Conservation (phyloP, 2,888 invertebrate species). For the Sisyra terminalis region DNA sequence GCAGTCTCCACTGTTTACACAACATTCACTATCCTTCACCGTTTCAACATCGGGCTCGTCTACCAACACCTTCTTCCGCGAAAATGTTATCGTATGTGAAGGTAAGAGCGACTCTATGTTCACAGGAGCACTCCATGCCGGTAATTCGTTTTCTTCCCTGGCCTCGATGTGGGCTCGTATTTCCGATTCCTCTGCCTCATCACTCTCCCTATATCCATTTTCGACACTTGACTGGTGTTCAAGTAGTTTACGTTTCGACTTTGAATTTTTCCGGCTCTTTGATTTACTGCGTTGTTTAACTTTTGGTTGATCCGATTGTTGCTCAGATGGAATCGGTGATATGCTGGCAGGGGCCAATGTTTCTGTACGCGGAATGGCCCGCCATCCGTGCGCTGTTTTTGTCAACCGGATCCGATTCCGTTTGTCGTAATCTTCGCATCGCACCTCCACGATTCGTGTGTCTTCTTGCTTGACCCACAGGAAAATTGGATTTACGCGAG, state of each 20-base stretch:
- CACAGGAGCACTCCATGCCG: constrained; percentile 26
- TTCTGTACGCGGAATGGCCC: constrained; percentile 64
- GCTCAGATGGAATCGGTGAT: constrained; percentile 15
- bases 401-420: constrained; percentile 69
- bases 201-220: constrained; percentile 20
- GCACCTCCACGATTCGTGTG: constrained; percentile 65
- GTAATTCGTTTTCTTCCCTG: constrained; percentile 14
- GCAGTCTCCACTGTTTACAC: constrained; percentile 23
- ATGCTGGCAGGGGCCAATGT: constrained; percentile 28
- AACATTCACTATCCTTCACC: constrained; percentile 12
- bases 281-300: constrained; percentile 17
- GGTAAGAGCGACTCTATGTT: constrained; percentile 44
- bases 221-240: constrained; percentile 21
- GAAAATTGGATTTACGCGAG: constrained; percentile 67
- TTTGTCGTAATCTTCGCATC: constrained; percentile 77
- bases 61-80: constrained; percentile 19
- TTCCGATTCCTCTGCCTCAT: constrained; percentile 12
- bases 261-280: constrained; percentile 9
- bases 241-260: constrained; percentile 17
- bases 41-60: constrained; percentile 9
- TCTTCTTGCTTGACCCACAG: constrained; percentile 71
- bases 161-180: constrained; percentile 3
- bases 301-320: constrained; percentile 16
- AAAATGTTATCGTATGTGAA: constrained; percentile 40
- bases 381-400: constrained; percentile 68